Conservation (phyloP, 2,888 invertebrate species). For the Limnephilus auricula region DNA sequence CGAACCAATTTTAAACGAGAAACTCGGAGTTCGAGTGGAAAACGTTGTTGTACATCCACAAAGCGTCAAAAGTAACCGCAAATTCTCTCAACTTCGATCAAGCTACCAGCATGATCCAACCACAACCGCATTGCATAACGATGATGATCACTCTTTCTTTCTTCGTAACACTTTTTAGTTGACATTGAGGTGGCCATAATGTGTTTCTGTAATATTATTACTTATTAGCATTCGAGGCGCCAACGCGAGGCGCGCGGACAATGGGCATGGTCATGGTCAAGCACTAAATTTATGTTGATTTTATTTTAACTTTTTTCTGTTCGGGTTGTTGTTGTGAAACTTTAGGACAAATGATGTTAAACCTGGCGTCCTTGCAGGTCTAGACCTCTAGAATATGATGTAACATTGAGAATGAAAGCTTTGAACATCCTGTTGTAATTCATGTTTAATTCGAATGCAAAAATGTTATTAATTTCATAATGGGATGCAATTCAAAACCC, state of each 20-base stretch:
- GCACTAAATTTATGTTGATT: not conserved
- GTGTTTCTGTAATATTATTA: constrained; percentile 5
- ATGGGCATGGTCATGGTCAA: not conserved
- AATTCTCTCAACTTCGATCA: not conserved
- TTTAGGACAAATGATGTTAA: not conserved
- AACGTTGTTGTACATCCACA: not conserved
- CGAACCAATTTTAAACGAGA: too few species aligned
- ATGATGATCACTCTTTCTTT: constrained; percentile 38
- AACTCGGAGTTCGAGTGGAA: not conserved
- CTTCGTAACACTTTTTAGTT: constrained; percentile 29
- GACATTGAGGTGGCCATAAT: constrained; percentile 39
- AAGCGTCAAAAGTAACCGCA: not conserved
- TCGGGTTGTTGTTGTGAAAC: not conserved
- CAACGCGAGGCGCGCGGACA: not conserved
- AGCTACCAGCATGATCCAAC: not conserved
- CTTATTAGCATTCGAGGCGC: constrained; percentile 24
- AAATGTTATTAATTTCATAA: not conserved
- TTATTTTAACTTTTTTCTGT: not conserved
- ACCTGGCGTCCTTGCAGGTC: not conserved
- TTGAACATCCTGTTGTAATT: not conserved
- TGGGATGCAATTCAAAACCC: not conserved
- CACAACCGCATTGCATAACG: not conserved
- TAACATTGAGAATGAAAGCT: not conserved
- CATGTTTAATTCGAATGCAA: not conserved
- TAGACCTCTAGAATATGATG: not conserved